Percentiles rank a stretch among this genome's conserved stretches.
These are phyloP conservation scores for Galagoides demidoff DNA, from an alignment of 2,797 vertebrate genomes.

Conservation along the genomic window DNA sequence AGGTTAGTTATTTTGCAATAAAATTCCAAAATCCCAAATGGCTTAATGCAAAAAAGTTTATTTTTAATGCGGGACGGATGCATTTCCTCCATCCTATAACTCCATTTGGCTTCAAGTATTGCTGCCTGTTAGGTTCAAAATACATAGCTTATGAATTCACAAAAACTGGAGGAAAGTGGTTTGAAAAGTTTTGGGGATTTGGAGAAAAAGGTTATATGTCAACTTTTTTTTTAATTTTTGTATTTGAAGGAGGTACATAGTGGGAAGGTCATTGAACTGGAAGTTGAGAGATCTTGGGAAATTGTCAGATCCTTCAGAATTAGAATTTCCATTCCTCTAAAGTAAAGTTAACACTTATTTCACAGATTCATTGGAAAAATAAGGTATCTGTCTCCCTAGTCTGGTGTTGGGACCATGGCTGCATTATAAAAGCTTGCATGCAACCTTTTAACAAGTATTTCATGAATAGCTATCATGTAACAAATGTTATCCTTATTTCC, in stretches of 20 bases:
- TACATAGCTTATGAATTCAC: neutral
- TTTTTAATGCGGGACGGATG: neutral
- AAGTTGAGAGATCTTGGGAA: conserved; percentile 8
- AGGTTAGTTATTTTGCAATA: neutral
- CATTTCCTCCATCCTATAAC: neutral
- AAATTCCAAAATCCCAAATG: neutral
- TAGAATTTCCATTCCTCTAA: neutral
- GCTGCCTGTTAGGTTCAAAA: neutral
- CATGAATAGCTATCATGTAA: neutral
- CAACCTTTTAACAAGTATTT: neutral
- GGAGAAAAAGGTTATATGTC: neutral
- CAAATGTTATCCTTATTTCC: neutral
- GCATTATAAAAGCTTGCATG: neutral
- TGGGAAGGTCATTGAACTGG: neutral
- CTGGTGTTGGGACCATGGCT: neutral
- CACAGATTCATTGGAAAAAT: neutral
- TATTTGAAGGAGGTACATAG: neutral
- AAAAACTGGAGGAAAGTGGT: neutral
- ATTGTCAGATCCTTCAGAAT: neutral
- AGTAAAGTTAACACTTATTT: neutral
- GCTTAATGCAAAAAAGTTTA: neutral
- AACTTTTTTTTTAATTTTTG: neutral
- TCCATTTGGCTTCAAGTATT: neutral
- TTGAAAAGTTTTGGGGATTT: conserved; percentile 16
- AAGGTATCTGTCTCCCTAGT: neutral